phyloP scores from a whole-genome alignment of 1,140 invertebrate species.

The Spodoptera litura region DNA sequence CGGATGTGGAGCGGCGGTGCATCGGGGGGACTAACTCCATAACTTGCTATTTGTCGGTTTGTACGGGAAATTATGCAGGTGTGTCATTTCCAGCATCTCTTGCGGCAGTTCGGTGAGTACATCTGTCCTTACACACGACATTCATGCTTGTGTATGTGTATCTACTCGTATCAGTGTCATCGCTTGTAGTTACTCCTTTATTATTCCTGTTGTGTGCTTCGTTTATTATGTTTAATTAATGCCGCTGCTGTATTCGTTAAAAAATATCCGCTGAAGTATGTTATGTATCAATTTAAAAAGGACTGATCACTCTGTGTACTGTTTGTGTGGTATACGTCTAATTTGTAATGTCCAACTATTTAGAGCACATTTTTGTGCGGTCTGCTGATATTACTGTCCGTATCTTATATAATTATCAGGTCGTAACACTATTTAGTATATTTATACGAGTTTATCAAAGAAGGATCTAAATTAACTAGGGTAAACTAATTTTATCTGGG shows the following conservation, averaged over 20 bases:
- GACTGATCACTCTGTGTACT: conserved; percentile 1
- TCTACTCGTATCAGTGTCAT: conserved; percentile 33
- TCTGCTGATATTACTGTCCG: conserved; percentile 6
- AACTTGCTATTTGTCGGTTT: conserved; percentile 72
- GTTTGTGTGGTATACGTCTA: conserved; percentile 1
- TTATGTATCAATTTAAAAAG: conserved; percentile 28
- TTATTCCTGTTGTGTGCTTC: conserved; percentile 42
- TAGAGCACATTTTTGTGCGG: conserved; percentile 3
- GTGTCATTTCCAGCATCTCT: conserved; percentile 86
- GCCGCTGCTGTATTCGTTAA: conserved; percentile 39
- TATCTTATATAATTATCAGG: background rate
- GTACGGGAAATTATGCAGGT: conserved; percentile 84
- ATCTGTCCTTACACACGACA: conserved; percentile 23
- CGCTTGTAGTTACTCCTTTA: conserved; percentile 41
- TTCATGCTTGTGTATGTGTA: conserved; percentile 35
- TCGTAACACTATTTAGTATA: conserved; percentile 8
- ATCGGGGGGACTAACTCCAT: conserved; percentile 62
- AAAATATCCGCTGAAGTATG: conserved; percentile 24
- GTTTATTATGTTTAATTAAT: conserved; percentile 49
- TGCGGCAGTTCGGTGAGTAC: conserved; percentile 86
- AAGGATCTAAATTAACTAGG: too few species aligned
- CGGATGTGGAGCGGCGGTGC: conserved; percentile 65
- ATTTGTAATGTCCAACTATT: background rate
- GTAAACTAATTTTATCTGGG: too few species aligned
- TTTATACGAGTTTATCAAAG: too few species aligned